A percentile compares a stretch with the other conserved stretches of the same genome.
Evolutionary conservation across 2,797 vertebrate genomes (phyloP).

Genomic region (Anas acuta): DNA sequence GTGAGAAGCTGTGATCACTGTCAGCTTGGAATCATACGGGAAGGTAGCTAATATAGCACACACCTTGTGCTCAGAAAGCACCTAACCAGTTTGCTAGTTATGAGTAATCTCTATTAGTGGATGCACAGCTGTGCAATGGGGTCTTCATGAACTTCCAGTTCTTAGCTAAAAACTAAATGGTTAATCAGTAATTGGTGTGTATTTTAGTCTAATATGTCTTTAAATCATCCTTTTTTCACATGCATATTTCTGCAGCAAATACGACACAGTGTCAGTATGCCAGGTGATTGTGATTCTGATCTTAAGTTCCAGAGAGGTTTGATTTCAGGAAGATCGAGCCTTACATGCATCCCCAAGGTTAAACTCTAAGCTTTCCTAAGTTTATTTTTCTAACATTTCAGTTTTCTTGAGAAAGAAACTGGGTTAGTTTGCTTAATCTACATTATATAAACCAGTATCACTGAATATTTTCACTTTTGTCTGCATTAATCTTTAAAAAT

Average conservation of each 20-base stretch:
- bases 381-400: not conserved
- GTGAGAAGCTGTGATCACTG: not conserved
- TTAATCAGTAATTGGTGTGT: not conserved
- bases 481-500: not conserved
- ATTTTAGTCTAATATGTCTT: not conserved
- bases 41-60: not conserved
- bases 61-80: not conserved
- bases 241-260: not conserved
- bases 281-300: not conserved
- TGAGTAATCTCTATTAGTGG: not conserved
- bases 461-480: not conserved
- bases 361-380: not conserved
- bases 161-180: not conserved
- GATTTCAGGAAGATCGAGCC: not conserved
- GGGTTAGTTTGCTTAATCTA: not conserved
- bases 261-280: not conserved
- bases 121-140: not conserved
- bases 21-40: not conserved
- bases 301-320: not conserved
- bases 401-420: not conserved
- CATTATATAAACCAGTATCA: not conserved
- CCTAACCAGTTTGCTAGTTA: not conserved
- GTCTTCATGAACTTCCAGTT: not conserved
- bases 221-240: not conserved
- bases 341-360: rapidly evolving